A percentile compares a stretch with the other conserved stretches of the same genome.
Evolutionary conservation across 2,888 invertebrate genomes (phyloP).

Genomic region (Omphaloscelis lunosa): DNA sequence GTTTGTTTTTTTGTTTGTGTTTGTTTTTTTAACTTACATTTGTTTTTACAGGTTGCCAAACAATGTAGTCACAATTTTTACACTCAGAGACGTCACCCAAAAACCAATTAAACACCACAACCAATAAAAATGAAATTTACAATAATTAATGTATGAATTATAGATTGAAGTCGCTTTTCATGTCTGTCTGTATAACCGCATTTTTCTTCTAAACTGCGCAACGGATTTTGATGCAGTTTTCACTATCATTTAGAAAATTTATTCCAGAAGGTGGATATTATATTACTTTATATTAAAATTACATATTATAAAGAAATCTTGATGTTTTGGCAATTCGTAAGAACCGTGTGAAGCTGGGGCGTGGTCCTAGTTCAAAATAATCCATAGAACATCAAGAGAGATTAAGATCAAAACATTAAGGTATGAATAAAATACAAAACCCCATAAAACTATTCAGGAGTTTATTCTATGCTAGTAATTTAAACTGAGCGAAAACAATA

Average conservation of each 20-base stretch:
- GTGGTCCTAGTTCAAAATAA: not conserved
- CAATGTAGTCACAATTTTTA: too few relatives aligned
- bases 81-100: too few relatives aligned
- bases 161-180: too few relatives aligned
- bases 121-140: too few relatives aligned
- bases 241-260: not conserved
- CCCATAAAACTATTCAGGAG: not conserved
- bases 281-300: not conserved
- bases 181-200: too few relatives aligned
- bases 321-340: not conserved
- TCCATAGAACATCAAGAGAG: not conserved
- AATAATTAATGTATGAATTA: too few relatives aligned
- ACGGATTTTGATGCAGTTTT: not conserved
- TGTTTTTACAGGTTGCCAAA: too few relatives aligned
- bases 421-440: not conserved
- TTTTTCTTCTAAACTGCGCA: too few relatives aligned
- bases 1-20: too few relatives aligned
- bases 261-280: not conserved
- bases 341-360: not conserved
- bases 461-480: conserved; percentile 6
- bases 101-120: too few relatives aligned
- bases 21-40: too few relatives aligned
- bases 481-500: conserved; percentile 44
- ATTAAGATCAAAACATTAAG: not conserved
- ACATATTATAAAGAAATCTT: not conserved